Percentiles rank a stretch among this genome's conserved stretches.
phyloP scores from a whole-genome alignment of 2,797 vertebrate species.

The Acanthurus leucopareius region DNA sequence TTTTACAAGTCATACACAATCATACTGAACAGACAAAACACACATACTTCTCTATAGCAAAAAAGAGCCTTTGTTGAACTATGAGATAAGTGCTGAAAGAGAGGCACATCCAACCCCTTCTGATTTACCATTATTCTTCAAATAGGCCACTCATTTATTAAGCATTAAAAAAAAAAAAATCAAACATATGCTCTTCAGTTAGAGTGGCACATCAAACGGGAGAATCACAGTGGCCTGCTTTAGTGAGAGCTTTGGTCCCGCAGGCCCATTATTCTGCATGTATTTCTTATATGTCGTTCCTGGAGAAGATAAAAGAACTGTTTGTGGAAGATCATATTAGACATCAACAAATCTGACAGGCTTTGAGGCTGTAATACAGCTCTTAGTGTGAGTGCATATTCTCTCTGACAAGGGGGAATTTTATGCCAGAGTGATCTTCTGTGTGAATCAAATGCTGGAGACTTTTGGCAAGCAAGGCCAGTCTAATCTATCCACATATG shows the following conservation, averaged over 20 bases:
- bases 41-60: conserved; percentile 33
- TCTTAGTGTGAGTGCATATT: not conserved
- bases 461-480: conserved; percentile 24
- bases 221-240: conserved; percentile 42
- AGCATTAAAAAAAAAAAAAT: conserved; percentile 66
- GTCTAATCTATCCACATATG: conserved; percentile 8
- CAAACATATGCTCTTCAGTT: conserved; percentile 70
- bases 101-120: conserved; percentile 61
- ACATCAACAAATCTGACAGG: conserved; percentile 32
- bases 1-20: conserved; percentile 32
- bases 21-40: conserved; percentile 38
- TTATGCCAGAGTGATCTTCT: conserved; percentile 19
- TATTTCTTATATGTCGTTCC: conserved; percentile 26
- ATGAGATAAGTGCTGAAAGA: conserved; percentile 52
- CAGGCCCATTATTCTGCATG: not conserved
- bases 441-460: conserved; percentile 22
- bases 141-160: conserved; percentile 79
- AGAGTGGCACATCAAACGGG: conserved; percentile 71
- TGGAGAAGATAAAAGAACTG: conserved; percentile 41
- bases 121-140: conserved; percentile 64
- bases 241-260: conserved; percentile 34
- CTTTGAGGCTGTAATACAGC: conserved; percentile 12
- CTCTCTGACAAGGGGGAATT: conserved; percentile 3
- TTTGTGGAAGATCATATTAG: conserved; percentile 17
- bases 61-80: conserved; percentile 51